Evolutionary conservation across 2,797 vertebrate genomes (phyloP).

Genomic region (Syndactyla subalaris): DNA sequence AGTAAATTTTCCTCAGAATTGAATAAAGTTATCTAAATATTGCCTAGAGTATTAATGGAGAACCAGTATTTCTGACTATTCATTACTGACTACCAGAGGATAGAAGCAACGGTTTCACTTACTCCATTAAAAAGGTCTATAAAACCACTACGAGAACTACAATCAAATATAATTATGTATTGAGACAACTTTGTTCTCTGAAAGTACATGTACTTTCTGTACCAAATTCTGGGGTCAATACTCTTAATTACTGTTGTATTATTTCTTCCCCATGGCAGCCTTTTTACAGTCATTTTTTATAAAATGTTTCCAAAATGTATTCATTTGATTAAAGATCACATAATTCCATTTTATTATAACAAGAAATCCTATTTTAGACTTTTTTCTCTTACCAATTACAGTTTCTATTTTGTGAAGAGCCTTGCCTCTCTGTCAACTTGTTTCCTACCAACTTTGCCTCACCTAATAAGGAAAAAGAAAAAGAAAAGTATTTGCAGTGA

Average conservation of each 20-base stretch:
- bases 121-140: background rate
- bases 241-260: conserved; percentile 29
- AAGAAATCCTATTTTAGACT: background rate
- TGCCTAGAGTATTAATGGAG: background rate
- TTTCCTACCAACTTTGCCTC: background rate
- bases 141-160: background rate
- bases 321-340: conserved; percentile 30
- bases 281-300: background rate
- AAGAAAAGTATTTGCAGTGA: background rate
- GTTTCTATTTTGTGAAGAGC: background rate
- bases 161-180: background rate
- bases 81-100: background rate
- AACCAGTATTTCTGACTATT: background rate
- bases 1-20: background rate
- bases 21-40: background rate
- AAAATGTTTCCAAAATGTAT: conserved; percentile 6
- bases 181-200: background rate
- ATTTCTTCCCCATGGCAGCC: background rate
- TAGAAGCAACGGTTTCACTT: background rate
- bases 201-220: background rate
- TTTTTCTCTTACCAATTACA: background rate
- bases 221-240: conserved; percentile 17
- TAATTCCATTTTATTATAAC: background rate
- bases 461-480: background rate
- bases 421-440: background rate